Conservation (phyloP, 2,113 vertebrate species). For the Eonycteris spelaea region DNA sequence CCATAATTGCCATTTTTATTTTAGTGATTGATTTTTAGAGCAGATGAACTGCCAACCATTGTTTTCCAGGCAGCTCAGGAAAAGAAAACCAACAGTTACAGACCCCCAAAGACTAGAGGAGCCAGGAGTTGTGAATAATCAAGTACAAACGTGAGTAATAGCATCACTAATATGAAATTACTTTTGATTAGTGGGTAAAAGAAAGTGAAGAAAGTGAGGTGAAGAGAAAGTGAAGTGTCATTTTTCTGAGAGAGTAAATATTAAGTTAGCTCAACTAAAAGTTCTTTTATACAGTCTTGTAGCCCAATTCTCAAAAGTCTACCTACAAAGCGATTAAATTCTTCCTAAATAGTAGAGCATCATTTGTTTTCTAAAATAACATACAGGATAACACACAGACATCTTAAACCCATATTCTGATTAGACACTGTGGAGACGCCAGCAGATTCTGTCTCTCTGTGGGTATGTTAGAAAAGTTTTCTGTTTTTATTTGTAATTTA, state of each 20-base stretch:
- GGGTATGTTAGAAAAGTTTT: conserved; percentile 30
- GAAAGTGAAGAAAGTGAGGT: conserved; percentile 1
- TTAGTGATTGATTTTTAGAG: conserved; percentile 44
- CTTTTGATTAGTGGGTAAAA: conserved; percentile 30
- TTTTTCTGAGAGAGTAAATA: conserved; percentile 27
- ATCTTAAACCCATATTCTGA: background rate
- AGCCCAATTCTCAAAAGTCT: conserved; percentile 10
- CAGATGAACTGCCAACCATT: background rate
- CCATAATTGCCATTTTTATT: conserved; percentile 48
- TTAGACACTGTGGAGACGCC: background rate
- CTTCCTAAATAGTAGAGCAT: background rate
- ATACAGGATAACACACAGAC: background rate
- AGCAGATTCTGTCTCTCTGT: background rate
- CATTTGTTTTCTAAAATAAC: background rate
- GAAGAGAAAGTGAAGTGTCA: conserved; percentile 16
- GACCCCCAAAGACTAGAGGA: background rate
- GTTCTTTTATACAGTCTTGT: background rate
- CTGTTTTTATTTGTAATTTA: conserved; percentile 46
- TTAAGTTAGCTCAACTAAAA: conserved; percentile 20
- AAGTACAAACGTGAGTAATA: background rate
- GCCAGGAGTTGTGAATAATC: background rate
- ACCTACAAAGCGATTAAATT: background rate
- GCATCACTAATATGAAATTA: background rate
- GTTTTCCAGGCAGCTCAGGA: background rate
- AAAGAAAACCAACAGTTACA: conserved; percentile 28